phyloP scores from a whole-genome alignment of 2,888 invertebrate genomes.

The Hypselothyrea guttata region DNA sequence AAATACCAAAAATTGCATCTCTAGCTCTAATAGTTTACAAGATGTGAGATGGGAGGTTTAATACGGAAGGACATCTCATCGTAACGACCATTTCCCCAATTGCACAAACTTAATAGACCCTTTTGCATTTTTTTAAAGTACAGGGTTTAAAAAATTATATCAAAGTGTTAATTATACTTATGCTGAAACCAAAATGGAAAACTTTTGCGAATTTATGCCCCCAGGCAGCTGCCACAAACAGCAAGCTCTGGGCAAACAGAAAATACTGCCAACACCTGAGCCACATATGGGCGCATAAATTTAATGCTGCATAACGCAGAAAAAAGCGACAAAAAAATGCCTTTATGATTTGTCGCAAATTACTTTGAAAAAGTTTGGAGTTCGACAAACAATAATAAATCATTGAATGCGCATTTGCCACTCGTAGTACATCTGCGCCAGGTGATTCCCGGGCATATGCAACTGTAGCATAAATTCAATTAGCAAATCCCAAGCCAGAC shows the following conservation, averaged over 20 bases:
- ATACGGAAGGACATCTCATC: too few species aligned
- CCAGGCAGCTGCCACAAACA: constrained; percentile 50
- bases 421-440: constrained; percentile 16
- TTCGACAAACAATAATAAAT: constrained; percentile 74
- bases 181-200: too few species aligned
- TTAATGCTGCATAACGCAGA: constrained; percentile 53
- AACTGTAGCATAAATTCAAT: constrained; percentile 51
- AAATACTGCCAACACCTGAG: constrained; percentile 49
- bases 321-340: constrained; percentile 40
- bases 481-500: constrained; percentile 51
- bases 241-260: constrained; percentile 3
- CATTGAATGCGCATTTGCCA: constrained; percentile 43
- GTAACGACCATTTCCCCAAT: too few species aligned
- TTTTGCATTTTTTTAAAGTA: too few species aligned
- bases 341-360: constrained; percentile 74
- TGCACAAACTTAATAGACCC: too few species aligned
- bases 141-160: constrained; percentile 67
- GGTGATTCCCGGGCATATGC: constrained; percentile 6
- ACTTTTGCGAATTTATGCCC: constrained; percentile 32
- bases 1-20: too few species aligned
- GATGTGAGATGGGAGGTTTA: too few species aligned
- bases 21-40: too few species aligned
- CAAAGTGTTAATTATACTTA: constrained; percentile 73
- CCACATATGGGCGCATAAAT: constrained; percentile 65
- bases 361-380: constrained; percentile 68